phyloP scores from a whole-genome alignment of 1,140 invertebrate genomes.

The Rhagoletis zephyria region DNA sequence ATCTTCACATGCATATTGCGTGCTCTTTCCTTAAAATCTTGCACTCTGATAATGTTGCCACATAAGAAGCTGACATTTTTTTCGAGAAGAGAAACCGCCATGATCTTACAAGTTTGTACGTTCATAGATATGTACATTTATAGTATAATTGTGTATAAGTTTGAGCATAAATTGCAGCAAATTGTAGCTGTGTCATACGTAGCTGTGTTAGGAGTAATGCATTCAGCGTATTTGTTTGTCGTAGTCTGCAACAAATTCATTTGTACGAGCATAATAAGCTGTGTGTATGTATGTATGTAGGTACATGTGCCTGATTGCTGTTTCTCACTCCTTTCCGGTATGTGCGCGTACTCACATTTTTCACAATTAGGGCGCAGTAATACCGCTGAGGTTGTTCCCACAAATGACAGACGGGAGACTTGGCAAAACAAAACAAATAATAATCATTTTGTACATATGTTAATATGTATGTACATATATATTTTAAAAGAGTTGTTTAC shows the following conservation, averaged over 20 bases:
- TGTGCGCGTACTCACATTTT: constrained; percentile 30
- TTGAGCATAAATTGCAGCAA: not conserved
- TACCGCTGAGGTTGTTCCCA: not conserved
- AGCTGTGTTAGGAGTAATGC: not conserved
- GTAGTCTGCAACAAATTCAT: not conserved
- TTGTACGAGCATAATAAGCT: not conserved
- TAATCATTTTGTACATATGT: not conserved
- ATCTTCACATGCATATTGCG: no score
- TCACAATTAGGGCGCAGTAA: constrained; percentile 43
- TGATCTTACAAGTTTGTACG: no score
- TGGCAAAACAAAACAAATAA: not conserved
- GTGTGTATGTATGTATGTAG: not conserved
- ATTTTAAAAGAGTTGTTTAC: no score
- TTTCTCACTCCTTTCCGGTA: not conserved
- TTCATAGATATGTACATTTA: not conserved
- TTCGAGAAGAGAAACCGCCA: no score
- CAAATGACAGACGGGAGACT: not conserved
- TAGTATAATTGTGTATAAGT: not conserved
- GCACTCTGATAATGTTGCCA: no score
- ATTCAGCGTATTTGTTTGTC: not conserved
- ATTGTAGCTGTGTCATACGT: not conserved
- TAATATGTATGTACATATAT: not conserved
- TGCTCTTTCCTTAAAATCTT: no score
- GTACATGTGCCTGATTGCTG: not conserved
- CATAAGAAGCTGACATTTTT: no score